phyloP scores from a whole-genome alignment of 1,140 invertebrate genomes.

The Yoshiicerus persimilis region DNA sequence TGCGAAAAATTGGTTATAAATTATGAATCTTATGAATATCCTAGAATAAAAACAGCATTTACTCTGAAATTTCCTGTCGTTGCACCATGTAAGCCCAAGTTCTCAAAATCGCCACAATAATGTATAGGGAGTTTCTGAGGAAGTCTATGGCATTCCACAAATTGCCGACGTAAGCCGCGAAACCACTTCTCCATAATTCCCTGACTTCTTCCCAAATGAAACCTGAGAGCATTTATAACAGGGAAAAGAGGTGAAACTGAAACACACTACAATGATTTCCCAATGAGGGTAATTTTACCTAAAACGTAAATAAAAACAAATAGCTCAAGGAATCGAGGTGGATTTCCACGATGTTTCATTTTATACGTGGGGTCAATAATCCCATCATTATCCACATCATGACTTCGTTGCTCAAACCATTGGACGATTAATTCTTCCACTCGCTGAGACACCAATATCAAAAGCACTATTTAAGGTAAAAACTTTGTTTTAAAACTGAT shows the following conservation, averaged over 20 bases:
- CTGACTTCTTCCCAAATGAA: constrained; percentile 90
- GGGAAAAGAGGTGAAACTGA: too few species aligned
- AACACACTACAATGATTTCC: background rate
- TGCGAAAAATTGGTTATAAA: too few species aligned
- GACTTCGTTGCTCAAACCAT: constrained; percentile 61
- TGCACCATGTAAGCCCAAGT: constrained; percentile 76
- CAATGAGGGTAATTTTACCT: constrained; percentile 56
- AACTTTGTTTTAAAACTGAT: background rate
- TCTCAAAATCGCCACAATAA: constrained; percentile 73
- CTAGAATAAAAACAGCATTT: background rate
- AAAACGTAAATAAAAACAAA: constrained; percentile 75
- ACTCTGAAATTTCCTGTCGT: constrained; percentile 62
- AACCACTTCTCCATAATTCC: constrained; percentile 81
- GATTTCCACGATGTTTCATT: constrained; percentile 68
- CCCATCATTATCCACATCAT: constrained; percentile 54
- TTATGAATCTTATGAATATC: too few species aligned
- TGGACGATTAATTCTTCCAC: constrained; percentile 74
- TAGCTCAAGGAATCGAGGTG: constrained; percentile 74
- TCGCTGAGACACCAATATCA: constrained; percentile 83
- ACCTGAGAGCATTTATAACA: constrained; percentile 58
- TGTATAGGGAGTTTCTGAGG: constrained; percentile 80
- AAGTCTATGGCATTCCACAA: constrained; percentile 98
- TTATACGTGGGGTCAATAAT: constrained; percentile 34
- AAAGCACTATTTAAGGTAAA: constrained; percentile 64
- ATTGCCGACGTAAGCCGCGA: constrained; percentile 80